phyloP scores from a whole-genome alignment of 1,140 invertebrate genomes.

The Drosophila takahashii region DNA sequence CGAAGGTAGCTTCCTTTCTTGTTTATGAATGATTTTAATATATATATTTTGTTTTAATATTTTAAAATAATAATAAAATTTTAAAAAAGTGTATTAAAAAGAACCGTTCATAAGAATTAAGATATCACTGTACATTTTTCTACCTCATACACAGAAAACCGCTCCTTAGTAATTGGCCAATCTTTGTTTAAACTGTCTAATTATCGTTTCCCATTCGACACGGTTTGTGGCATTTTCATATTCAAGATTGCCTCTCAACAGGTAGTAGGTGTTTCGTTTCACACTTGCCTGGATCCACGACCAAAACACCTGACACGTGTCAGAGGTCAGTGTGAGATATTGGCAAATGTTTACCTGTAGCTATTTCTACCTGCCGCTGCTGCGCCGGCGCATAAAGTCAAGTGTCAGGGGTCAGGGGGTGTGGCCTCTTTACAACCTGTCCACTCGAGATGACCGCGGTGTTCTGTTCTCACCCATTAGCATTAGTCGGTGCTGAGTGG shows the following conservation, averaged over 20 bases:
- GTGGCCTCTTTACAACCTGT: conserved; percentile 70
- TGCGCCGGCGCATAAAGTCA: conserved; percentile 78
- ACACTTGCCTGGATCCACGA: conserved; percentile 18
- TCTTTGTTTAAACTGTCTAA: not conserved
- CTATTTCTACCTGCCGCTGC: conserved; percentile 58
- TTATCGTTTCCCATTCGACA: conserved; percentile 2
- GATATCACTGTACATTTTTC: not conserved
- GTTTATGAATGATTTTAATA: too few species aligned
- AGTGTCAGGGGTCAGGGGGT: conserved; percentile 50
- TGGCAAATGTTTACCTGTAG: conserved; percentile 79
- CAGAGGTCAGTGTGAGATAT: conserved; percentile 51
- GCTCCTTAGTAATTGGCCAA: not conserved
- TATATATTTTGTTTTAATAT: not conserved
- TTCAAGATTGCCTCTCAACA: conserved; percentile 16
- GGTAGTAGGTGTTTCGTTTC: conserved; percentile 23
- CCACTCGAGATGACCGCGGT: conserved; percentile 73
- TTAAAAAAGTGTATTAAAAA: too few species aligned
- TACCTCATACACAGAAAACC: not conserved
- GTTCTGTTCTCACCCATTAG: conserved; percentile 20
- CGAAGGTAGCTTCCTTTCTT: too few species aligned
- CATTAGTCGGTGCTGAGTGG: conserved; percentile 32
- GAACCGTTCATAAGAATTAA: not conserved
- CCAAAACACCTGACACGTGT: conserved; percentile 60
- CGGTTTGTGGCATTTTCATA: not conserved
- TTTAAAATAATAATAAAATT: too few species aligned